Evolutionary conservation across 1,140 invertebrate species (phyloP), one percentile per base, ranked within the genome.

Genomic region (Mesaphorura yosii): DNA sequence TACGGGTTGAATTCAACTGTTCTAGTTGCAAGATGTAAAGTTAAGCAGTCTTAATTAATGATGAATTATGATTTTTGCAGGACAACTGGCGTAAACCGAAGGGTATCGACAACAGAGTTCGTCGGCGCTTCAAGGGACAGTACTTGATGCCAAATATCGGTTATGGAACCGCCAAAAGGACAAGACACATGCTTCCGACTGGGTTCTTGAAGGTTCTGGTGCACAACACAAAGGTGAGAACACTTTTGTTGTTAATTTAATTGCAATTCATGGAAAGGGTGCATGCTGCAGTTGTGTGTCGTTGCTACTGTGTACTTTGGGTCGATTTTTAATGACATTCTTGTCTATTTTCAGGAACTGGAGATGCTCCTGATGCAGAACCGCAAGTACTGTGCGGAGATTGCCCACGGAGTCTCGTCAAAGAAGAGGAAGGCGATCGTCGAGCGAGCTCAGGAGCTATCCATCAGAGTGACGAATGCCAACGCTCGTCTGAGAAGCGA

Each of bases 321-420:
- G 57, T 29, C 26, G 50, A 42, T 27, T 48, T 29, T 48, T 53
- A 44, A 54, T 52, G 34, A 28, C 20, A 14, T 22, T 14, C 48
- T 38, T 42, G 23, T 42, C 22, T 38, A 75, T 78, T 15, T 70
- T n/a, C n/a, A 96, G 90, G 96, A 99, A 73, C 73, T 99, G 57
- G 94, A 99, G 75, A 87, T 98, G 61, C 73, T 99, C 37, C 82
- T 99, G 80, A 98, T 98, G 95, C 91, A 98, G 70, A 98, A 98
- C 72, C 78, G 91, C 44, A 88, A 88, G 64, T 98, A 86, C 73
- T 94, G 91, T 66, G 96, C 86, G 39, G 96, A 98, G 75, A 96
- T 99, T 64, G 91, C 90, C 2, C 92, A 96, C 67, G 88, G 79
- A 26, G 93, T 98, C 1, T 95, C 90, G 41, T 89, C 91, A 29